Conservation (phyloP, 92 coral and sea anemone genomes). For the Scolanthus callimorphus region DNA sequence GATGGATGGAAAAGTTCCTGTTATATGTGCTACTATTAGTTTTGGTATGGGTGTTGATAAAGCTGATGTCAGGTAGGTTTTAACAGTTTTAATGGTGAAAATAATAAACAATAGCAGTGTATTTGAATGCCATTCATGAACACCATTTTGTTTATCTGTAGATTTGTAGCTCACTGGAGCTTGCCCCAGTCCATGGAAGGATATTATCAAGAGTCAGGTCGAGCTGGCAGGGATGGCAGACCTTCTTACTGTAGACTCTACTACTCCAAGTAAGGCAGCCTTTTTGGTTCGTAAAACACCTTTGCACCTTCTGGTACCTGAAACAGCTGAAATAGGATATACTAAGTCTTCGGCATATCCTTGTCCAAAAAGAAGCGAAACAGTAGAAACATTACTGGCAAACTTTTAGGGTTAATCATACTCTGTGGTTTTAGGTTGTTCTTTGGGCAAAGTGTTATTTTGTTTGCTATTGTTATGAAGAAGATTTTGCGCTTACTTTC, state of each 20-base stretch:
- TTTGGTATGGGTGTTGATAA: slow-evolving; percentile 99
- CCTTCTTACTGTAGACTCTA: slow-evolving; percentile 87
- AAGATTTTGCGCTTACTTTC: too few relatives aligned
- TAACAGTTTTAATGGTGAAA: background rate
- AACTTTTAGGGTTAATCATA: too few relatives aligned
- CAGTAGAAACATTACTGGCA: too few relatives aligned
- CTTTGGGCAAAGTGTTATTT: background rate
- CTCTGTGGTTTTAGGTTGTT: background rate
- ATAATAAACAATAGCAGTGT: too few relatives aligned
- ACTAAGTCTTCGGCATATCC: too few relatives aligned
- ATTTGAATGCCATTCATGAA: too few relatives aligned
- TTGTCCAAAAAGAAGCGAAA: too few relatives aligned
- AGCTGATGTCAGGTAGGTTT: slow-evolving; percentile 79
- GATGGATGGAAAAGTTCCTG: slow-evolving; percentile 92
- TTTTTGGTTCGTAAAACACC: too few relatives aligned
- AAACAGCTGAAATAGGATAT: too few relatives aligned
- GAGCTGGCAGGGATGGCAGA: slow-evolving; percentile 96
- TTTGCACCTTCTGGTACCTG: too few relatives aligned
- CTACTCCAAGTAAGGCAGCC: slow-evolving; percentile 87
- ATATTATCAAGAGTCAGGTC: slow-evolving; percentile 93
- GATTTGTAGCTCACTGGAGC: slow-evolving; percentile 97
- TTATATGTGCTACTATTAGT: slow-evolving; percentile 94
- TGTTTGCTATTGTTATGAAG: too few relatives aligned
- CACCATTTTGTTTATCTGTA: slow-evolving; percentile 7
- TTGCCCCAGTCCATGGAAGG: slow-evolving; percentile 94